A percentile compares a stretch with the other conserved stretches of the same genome.
Conservation (phyloP, 1,140 invertebrate genomes). For the Mercenaria mercenaria region DNA sequence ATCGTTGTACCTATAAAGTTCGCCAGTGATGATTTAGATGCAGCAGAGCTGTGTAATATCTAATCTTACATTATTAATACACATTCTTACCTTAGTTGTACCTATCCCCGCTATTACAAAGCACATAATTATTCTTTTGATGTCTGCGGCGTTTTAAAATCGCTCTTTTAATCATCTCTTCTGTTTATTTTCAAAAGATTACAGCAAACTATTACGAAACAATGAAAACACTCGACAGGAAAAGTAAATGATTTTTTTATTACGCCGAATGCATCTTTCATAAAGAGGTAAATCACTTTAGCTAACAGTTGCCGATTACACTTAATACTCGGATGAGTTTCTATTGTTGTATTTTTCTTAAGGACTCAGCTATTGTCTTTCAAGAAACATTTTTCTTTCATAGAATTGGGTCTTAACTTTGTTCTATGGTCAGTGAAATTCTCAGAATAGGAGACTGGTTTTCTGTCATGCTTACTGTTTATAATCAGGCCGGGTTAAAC, state of each 20-base stretch:
- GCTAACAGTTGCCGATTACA: too few species aligned
- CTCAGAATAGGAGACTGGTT: too few species aligned
- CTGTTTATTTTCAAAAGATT: constrained; percentile 41
- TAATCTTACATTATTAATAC: constrained; percentile 18
- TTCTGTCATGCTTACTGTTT: too few species aligned
- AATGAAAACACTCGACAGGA: background rate
- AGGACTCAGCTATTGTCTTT: too few species aligned
- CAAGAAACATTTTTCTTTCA: too few species aligned
- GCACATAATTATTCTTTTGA: background rate
- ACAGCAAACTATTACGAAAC: background rate
- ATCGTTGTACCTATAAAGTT: background rate
- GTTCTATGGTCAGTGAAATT: too few species aligned
- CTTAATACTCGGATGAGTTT: too few species aligned
- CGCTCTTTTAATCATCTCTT: constrained; percentile 12
- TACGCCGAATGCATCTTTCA: background rate
- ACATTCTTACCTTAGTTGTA: background rate
- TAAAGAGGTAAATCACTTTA: too few species aligned
- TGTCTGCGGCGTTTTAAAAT: background rate
- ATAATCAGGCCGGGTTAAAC: too few species aligned
- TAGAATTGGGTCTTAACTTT: too few species aligned
- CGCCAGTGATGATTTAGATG: background rate
- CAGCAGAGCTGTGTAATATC: constrained; percentile 2
- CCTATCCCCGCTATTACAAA: background rate
- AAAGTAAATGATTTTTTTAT: background rate
- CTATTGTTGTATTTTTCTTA: too few species aligned